A percentile compares a stretch with the other conserved stretches of the same genome.
Evolutionary conservation across 2,113 vertebrate species (phyloP).

Genomic region (Anolis sagrei): DNA sequence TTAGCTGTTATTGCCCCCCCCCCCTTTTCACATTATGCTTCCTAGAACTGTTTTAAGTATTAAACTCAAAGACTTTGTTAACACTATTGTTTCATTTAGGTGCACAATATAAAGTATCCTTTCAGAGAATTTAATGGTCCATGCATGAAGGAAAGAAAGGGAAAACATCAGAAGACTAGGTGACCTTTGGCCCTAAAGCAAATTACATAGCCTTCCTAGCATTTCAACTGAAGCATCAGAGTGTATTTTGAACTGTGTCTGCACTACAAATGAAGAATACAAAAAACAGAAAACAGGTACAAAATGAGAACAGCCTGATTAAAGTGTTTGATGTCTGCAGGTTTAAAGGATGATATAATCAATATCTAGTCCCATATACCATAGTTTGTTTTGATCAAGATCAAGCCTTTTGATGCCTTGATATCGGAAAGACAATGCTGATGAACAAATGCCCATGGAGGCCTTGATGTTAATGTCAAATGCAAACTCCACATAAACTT

Average conservation of each 20-base stretch:
- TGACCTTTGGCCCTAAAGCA: slow-evolving; percentile 60
- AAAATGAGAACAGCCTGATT: slow-evolving; percentile 44
- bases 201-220: slow-evolving; percentile 55
- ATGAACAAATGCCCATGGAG: slow-evolving; percentile 36
- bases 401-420: slow-evolving; percentile 50
- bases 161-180: slow-evolving; percentile 64
- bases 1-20: neutral
- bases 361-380: slow-evolving; percentile 43
- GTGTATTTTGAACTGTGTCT: slow-evolving; percentile 30
- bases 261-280: slow-evolving; percentile 21
- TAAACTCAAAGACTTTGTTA: slow-evolving; percentile 52
- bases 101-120: slow-evolving; percentile 42
- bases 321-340: slow-evolving; percentile 50
- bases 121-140: slow-evolving; percentile 68
- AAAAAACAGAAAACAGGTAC: neutral
- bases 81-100: slow-evolving; percentile 52
- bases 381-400: slow-evolving; percentile 33
- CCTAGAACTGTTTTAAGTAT: slow-evolving; percentile 48
- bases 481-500: slow-evolving; percentile 48
- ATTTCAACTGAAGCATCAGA: slow-evolving; percentile 45
- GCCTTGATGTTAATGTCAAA: slow-evolving; percentile 36
- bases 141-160: slow-evolving; percentile 49
- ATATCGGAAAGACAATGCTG: slow-evolving; percentile 47
- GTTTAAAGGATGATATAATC: slow-evolving; percentile 52
- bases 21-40: slow-evolving; percentile 9